Percentiles rank a stretch among this genome's conserved stretches.
Conservation (phyloP, 1,140 invertebrate species). For the Pogonognathellus flavescens region DNA sequence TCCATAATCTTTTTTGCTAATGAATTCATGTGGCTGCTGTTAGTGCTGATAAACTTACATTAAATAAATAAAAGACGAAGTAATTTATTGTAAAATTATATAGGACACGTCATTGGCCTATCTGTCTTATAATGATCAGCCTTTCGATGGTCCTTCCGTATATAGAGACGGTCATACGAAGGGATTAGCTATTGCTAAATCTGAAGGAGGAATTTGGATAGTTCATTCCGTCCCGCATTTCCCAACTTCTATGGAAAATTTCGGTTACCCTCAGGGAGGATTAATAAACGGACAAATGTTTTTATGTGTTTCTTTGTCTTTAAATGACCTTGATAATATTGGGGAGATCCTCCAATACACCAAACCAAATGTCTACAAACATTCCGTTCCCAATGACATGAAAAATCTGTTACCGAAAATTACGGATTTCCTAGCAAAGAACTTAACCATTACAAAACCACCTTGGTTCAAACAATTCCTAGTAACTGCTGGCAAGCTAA, state of each 20-base stretch:
- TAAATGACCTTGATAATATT: not conserved
- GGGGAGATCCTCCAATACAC: slow-evolving; percentile 57
- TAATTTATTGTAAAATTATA: too few relatives aligned
- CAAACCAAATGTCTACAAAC: slow-evolving; percentile 54
- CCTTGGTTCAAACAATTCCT: slow-evolving; percentile 47
- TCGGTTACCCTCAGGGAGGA: slow-evolving; percentile 53
- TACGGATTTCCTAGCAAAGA: slow-evolving; percentile 24
- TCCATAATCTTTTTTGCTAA: slow-evolving; percentile 25
- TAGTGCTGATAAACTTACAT: too few relatives aligned
- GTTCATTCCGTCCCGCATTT: slow-evolving; percentile 62
- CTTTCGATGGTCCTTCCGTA: slow-evolving; percentile 73
- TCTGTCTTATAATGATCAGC: slow-evolving; percentile 87
- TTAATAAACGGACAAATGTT: slow-evolving; percentile 61
- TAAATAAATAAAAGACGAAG: too few relatives aligned
- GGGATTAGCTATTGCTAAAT: slow-evolving; percentile 75
- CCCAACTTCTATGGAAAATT: slow-evolving; percentile 11
- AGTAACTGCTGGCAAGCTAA: slow-evolving; percentile 28
- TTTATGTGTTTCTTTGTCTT: slow-evolving; percentile 50
- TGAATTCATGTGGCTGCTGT: too few relatives aligned
- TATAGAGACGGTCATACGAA: slow-evolving; percentile 57
- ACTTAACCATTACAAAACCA: not conserved
- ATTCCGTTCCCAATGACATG: slow-evolving; percentile 16
- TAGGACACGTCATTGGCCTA: slow-evolving; percentile 68
- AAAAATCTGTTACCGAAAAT: not conserved
- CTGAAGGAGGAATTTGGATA: slow-evolving; percentile 76